These are phyloP conservation scores for Danaus melanippus DNA, from an alignment of 1,140 invertebrate genomes.

Conservation along the genomic window DNA sequence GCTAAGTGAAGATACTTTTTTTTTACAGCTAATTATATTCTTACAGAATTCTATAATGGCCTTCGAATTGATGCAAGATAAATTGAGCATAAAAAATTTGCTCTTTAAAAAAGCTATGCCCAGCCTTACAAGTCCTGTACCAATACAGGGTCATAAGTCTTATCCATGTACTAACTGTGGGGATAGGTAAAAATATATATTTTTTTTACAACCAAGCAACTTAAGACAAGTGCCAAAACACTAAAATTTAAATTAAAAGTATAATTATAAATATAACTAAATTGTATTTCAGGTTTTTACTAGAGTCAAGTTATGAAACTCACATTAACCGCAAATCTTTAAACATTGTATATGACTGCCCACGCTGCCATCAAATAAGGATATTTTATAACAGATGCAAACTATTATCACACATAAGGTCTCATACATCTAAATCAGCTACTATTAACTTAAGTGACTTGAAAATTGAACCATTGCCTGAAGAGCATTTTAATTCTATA, in stretches of 20 bases:
- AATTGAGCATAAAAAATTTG: slow-evolving; percentile 48
- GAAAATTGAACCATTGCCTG: slow-evolving; percentile 52
- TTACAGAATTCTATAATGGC: slow-evolving; percentile 3
- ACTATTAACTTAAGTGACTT: slow-evolving; percentile 60
- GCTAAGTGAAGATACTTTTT: too few relatives aligned
- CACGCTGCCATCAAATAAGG: slow-evolving; percentile 38
- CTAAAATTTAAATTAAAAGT: too few relatives aligned
- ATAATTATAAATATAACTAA: background rate
- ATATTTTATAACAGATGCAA: slow-evolving; percentile 61
- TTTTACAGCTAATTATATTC: too few relatives aligned
- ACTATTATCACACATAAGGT: slow-evolving; percentile 57
- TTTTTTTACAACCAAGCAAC: background rate
- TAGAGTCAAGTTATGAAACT: slow-evolving; percentile 54
- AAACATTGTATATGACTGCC: slow-evolving; percentile 56
- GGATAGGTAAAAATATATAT: slow-evolving; percentile 47
- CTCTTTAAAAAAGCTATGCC: slow-evolving; percentile 53
- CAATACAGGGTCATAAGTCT: slow-evolving; percentile 41
- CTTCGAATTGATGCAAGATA: slow-evolving; percentile 29
- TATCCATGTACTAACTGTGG: slow-evolving; percentile 59
- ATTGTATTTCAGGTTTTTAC: slow-evolving; percentile 53
- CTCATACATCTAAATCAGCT: slow-evolving; percentile 57
- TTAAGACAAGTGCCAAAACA: too few relatives aligned
- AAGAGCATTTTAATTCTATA: slow-evolving; percentile 11
- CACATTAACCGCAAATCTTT: slow-evolving; percentile 58
- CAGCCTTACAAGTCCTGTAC: slow-evolving; percentile 38